Evolutionary conservation across 2,113 vertebrate species (phyloP).

Genomic region (Aegithalos caudatus): DNA sequence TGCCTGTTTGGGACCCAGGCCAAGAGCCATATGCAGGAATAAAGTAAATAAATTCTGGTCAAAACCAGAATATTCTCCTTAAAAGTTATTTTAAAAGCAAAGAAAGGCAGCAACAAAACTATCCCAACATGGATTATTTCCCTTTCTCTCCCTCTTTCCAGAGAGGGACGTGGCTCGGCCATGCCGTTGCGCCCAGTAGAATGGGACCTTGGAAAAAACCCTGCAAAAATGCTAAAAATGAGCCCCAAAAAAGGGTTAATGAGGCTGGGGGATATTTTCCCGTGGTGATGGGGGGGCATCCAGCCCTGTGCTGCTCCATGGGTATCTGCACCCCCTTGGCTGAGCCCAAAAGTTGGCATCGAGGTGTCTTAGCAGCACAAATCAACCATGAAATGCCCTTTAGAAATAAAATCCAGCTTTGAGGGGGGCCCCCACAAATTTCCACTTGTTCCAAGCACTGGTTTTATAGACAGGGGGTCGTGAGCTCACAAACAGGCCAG

Average conservation of each 20-base stretch:
- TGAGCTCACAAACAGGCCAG: not conserved
- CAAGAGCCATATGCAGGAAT: slow-evolving; percentile 50
- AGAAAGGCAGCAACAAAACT: not conserved
- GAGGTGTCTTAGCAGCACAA: slow-evolving; percentile 29
- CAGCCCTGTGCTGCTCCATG: not conserved
- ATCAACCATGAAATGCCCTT: slow-evolving; percentile 20
- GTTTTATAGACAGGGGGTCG: rapidly evolving
- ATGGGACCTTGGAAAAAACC: not conserved
- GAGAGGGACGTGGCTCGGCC: not conserved
- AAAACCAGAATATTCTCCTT: slow-evolving; percentile 58
- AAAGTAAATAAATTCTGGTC: slow-evolving; percentile 61
- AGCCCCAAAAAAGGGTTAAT: not conserved
- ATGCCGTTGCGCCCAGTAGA: not conserved
- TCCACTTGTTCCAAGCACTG: not conserved
- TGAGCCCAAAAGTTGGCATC: slow-evolving; percentile 14
- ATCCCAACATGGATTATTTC: not conserved
- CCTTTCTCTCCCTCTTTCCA: not conserved
- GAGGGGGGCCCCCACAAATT: not conserved
- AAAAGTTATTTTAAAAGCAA: slow-evolving; percentile 26
- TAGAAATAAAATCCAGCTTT: not conserved
- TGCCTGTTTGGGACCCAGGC: slow-evolving; percentile 45
- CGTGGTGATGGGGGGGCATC: not conserved
- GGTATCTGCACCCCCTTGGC: not conserved
- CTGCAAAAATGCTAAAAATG: not conserved
- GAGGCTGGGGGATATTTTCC: not conserved